Percentiles rank a stretch among this genome's conserved stretches.
Conservation (phyloP, 2,888 invertebrate genomes). For the Morpho helenor region DNA sequence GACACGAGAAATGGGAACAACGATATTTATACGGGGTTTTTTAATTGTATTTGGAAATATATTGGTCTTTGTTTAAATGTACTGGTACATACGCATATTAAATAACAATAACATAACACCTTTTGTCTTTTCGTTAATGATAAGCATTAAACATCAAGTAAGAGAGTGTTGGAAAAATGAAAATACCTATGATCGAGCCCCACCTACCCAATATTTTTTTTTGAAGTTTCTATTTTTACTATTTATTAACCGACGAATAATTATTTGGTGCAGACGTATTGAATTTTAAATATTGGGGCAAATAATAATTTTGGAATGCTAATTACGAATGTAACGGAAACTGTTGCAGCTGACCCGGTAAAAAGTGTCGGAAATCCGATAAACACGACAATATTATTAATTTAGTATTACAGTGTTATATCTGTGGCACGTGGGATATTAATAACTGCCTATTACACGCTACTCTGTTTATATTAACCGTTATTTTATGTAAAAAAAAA, state of each 20-base stretch:
- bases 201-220: too few species aligned
- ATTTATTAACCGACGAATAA: slow-evolving; percentile 37
- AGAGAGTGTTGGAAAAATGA: too few species aligned
- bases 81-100: background rate
- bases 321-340: slow-evolving; percentile 55
- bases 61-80: slow-evolving; percentile 5
- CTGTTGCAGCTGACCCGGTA: slow-evolving; percentile 56
- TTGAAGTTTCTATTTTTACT: too few species aligned
- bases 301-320: slow-evolving; percentile 69
- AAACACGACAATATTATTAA: slow-evolving; percentile 28
- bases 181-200: too few species aligned
- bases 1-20: slow-evolving; percentile 5
- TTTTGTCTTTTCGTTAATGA: too few species aligned
- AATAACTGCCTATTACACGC: too few species aligned
- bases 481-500: too few species aligned
- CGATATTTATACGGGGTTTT: slow-evolving; percentile 1
- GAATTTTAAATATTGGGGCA: slow-evolving; percentile 67
- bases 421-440: background rate
- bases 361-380: slow-evolving; percentile 60
- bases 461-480: too few species aligned
- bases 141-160: too few species aligned
- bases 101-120: background rate
- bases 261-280: slow-evolving; percentile 76
- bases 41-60: slow-evolving; percentile 7
- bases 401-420: slow-evolving; percentile 14